Conservation (phyloP, 2,888 invertebrate species). For the Hemistola chrysoprasaria region DNA sequence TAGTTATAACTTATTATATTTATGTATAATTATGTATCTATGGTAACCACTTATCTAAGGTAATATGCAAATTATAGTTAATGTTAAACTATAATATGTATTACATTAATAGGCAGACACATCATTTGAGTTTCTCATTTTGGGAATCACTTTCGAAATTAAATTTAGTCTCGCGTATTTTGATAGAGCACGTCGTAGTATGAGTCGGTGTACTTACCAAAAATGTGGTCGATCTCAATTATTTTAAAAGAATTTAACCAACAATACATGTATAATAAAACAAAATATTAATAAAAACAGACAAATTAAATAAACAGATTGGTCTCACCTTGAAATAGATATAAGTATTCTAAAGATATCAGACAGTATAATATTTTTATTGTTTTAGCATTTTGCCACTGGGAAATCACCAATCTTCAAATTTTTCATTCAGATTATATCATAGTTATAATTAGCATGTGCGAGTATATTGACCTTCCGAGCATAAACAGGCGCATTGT, state of each 20-base stretch:
- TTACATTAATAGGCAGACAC: too few relatives aligned
- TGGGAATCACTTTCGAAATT: neutral
- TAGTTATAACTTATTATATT: neutral
- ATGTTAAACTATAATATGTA: too few relatives aligned
- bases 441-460: too few relatives aligned
- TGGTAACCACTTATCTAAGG: neutral
- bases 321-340: conserved; percentile 26
- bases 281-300: conserved; percentile 9
- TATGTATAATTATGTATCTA: neutral
- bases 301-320: conserved; percentile 18
- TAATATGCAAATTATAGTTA: too few relatives aligned
- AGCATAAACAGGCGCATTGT: neutral
- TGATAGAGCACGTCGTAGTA: conserved; percentile 5
- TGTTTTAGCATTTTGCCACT: neutral
- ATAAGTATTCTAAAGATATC: conserved; percentile 14
- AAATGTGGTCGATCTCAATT: neutral
- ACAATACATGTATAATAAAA: too few relatives aligned
- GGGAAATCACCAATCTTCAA: neutral
- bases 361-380: conserved; percentile 4
- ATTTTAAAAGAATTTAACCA: too few relatives aligned
- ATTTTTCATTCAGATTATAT: neutral
- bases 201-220: conserved; percentile 1
- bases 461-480: conserved; percentile 7
- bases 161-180: neutral
- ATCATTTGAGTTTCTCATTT: neutral